Base-by-base conservation (phyloP, 2,888 invertebrate genomes). In the Himalopsyche anomala region DNA sequence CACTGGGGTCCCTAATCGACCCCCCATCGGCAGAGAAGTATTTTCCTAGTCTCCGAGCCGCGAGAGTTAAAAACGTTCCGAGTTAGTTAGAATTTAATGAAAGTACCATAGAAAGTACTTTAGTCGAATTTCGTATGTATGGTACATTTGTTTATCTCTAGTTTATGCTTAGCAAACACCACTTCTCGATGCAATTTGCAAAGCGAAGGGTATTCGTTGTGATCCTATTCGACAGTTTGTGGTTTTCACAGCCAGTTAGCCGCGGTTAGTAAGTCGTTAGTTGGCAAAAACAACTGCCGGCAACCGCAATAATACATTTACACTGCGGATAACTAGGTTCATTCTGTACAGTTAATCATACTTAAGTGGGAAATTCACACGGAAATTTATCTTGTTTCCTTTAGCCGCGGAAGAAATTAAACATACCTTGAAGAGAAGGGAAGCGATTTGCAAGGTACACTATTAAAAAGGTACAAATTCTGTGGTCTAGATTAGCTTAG, bases 221-320 rank as follows among this genome's bases (percentile, higher is more conserved):
- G 74, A 74, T 74, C 74, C 74, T 36, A 74, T 74, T 74, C 36
- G 74, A 36, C 74, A 74, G 74, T 74, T 74, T 74, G 74, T 36
- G 74, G 74, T 74, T 74, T 74, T 74, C 74, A 74, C 74, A 74
- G 74, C 74, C 74, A 74, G 74, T 74, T 74, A 74, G 36, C 28
- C 15, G 74, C 74, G 74, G 74, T 74, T 74, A 74, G 74, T 36
- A 12, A 74, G 36, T 36, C 36, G 74, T 74, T 74, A 74, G 74
- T 5, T 5, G n/a, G 74, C 74, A 74, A 74, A 74, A 74, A 74
- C 74, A 74, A 74, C 36, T 36, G 36, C 74, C 74, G 36, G 51
- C 51, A 83, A 83, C 85, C 80, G 82, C 83, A 83, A 85, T 85
- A 85, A 85, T 82, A 80, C 85, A 82, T 42, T 82, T 69, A 45